Evolutionary conservation across 2,888 invertebrate species (phyloP).

Genomic region (Andrena dorsata): DNA sequence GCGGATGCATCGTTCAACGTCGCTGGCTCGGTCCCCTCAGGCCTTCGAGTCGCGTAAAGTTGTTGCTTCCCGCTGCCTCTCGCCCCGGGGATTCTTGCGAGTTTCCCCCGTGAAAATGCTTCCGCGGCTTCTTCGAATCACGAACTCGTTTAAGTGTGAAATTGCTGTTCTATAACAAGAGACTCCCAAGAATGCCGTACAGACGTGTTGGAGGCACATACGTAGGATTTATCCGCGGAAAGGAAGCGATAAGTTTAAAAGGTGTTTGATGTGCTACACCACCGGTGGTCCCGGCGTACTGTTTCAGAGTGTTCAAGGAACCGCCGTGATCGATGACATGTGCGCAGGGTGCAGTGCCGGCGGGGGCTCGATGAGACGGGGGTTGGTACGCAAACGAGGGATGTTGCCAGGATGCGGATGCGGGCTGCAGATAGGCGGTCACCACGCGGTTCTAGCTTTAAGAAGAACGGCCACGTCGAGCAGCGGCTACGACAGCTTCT

Average conservation of each 20-base stretch:
- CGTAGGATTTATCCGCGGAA: neutral
- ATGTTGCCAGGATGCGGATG: conserved; percentile 60
- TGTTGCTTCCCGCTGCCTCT: neutral
- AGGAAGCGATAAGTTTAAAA: conserved; percentile 14
- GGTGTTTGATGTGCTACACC: conserved; percentile 19
- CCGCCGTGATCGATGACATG: conserved; percentile 67
- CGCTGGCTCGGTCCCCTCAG: neutral
- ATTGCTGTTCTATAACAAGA: neutral
- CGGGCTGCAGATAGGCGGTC: conserved; percentile 51
- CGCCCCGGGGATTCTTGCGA: neutral
- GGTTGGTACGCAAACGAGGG: conserved; percentile 50
- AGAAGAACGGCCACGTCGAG: conserved; percentile 76
- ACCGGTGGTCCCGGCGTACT: conserved; percentile 21
- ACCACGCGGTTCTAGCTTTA: conserved; percentile 58
- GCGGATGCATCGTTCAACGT: neutral
- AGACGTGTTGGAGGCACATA: neutral
- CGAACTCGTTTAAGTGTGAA: too few species aligned
- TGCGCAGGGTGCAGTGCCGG: conserved; percentile 70
- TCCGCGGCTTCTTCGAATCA: neutral
- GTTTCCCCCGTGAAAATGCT: neutral
- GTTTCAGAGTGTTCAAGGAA: conserved; percentile 75
- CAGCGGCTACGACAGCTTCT: conserved; percentile 81
- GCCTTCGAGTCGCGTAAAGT: neutral
- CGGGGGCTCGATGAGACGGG: conserved; percentile 34
- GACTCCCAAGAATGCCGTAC: neutral